These are phyloP conservation scores for Salvelinus sp. DNA, from an alignment of 2,113 vertebrate genomes.

Conservation along the genomic window DNA sequence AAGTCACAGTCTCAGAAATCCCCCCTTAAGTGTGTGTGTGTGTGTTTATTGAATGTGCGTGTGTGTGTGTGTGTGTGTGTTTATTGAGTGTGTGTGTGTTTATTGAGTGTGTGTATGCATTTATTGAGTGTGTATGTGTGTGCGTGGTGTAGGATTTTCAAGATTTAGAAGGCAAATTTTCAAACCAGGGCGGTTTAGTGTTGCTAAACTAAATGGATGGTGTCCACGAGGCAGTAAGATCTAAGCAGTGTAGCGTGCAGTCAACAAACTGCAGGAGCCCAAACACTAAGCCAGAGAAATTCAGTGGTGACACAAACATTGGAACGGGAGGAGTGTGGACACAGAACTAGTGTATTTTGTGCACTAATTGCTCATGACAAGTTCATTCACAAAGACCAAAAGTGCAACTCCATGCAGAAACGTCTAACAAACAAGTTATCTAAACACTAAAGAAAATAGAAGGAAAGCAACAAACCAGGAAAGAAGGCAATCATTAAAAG, in stretches of 20 bases:
- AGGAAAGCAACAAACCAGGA: no score
- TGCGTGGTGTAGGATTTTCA: neutral
- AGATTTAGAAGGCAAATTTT: neutral
- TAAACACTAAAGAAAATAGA: neutral
- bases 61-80: neutral
- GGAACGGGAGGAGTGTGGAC: neutral
- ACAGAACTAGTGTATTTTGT: neutral
- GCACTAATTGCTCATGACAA: neutral
- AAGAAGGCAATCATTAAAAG: no score
- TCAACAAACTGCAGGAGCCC: slow-evolving; percentile 2
- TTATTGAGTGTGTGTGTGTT: neutral
- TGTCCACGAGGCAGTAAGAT: neutral
- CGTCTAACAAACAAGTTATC: neutral
- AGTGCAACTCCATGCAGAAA: neutral
- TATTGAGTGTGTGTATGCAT: neutral
- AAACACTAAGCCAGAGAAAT: neutral
- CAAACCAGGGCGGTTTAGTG: neutral
- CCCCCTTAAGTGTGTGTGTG: neutral
- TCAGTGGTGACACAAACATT: neutral
- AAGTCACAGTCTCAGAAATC: neutral
- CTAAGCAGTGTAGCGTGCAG: no score
- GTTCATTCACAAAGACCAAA: neutral
- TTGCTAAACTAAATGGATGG: neutral
- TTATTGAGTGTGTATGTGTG: neutral
- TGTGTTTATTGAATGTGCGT: neutral